These are phyloP conservation scores for Lagodon rhomboides DNA, from an alignment of 2,797 vertebrate species.

Conservation along the genomic window DNA sequence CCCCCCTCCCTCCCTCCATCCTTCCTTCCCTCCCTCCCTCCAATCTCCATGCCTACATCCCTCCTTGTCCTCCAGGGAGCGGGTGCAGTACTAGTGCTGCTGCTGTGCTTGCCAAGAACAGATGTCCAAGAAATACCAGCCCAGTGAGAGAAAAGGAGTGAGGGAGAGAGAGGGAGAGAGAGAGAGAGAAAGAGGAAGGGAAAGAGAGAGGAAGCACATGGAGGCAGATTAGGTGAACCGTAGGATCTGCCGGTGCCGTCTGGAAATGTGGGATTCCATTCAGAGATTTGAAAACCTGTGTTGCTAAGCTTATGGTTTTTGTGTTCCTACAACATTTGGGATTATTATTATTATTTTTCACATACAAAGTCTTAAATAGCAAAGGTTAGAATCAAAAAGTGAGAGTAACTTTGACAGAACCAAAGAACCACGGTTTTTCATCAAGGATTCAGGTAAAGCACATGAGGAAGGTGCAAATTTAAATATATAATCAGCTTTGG, in stretches of 20 bases:
- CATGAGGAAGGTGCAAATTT: background rate
- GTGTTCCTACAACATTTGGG: constrained; percentile 74
- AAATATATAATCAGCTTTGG: background rate
- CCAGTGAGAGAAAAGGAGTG: constrained; percentile 74
- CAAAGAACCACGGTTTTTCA: background rate
- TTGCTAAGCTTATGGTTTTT: constrained; percentile 76
- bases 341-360: constrained; percentile 62
- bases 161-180: constrained; percentile 60
- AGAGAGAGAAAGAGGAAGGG: constrained; percentile 41
- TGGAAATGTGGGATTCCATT: constrained; percentile 76
- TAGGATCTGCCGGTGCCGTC: constrained; percentile 77
- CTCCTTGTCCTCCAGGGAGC: constrained; percentile 74
- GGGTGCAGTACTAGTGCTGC: constrained; percentile 69
- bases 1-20: constrained; percentile 36
- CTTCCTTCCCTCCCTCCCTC: constrained; percentile 7
- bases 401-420: background rate
- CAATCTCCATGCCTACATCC: constrained; percentile 71
- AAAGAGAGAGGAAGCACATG: constrained; percentile 77
- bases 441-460: background rate
- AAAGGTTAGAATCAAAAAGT: constrained; percentile 40
- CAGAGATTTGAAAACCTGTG: constrained; percentile 78
- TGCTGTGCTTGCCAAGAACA: constrained; percentile 82
- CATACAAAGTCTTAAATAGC: constrained; percentile 37
- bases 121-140: constrained; percentile 87
- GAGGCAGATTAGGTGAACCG: constrained; percentile 82